phyloP scores from a whole-genome alignment of 2,797 vertebrate genomes.

The Ptychadena robeensis region DNA sequence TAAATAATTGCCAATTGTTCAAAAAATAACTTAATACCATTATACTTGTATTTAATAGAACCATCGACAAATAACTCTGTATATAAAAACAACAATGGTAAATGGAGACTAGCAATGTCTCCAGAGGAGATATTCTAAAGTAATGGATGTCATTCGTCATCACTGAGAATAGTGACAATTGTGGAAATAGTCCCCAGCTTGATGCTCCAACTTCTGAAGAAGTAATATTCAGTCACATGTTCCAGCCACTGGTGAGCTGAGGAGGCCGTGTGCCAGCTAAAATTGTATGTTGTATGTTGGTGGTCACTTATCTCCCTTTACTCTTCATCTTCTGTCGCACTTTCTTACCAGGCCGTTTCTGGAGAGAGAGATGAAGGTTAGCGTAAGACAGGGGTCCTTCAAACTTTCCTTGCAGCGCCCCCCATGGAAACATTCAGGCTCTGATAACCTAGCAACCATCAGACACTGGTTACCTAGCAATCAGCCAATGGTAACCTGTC shows the following conservation, averaged over 20 bases:
- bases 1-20: too few relatives aligned
- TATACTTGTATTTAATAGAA: constrained; percentile 12
- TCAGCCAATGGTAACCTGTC: too few relatives aligned
- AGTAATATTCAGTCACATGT: neutral
- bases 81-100: neutral
- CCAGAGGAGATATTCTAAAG: neutral
- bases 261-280: neutral
- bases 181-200: neutral
- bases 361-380: constrained; percentile 55
- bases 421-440: too few relatives aligned
- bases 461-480: too few relatives aligned
- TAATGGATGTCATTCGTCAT: neutral
- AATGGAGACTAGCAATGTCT: neutral
- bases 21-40: too few relatives aligned
- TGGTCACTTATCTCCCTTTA: constrained; percentile 67
- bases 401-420: too few relatives aligned
- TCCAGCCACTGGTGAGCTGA: neutral
- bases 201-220: neutral
- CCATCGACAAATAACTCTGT: neutral
- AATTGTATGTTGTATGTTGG: neutral
- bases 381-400: too few relatives aligned
- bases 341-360: constrained; percentile 95
- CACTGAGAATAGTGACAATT: neutral
- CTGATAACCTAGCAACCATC: too few relatives aligned
- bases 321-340: constrained; percentile 88